Base-by-base conservation (phyloP, 1,140 invertebrate genomes). In the Ladona fulva region DNA sequence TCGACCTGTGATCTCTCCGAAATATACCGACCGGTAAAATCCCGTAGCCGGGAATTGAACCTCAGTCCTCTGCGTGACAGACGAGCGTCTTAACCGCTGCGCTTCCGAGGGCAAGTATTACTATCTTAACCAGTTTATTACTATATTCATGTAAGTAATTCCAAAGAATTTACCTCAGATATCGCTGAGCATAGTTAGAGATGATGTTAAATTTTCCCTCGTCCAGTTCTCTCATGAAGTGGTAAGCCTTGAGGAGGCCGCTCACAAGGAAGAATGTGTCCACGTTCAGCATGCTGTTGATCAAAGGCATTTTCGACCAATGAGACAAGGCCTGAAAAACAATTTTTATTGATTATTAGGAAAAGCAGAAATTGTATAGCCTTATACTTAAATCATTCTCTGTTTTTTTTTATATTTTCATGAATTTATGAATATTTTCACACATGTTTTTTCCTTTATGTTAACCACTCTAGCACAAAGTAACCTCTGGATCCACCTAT, bases 261-360 rank as follows among this genome's bases (percentile, higher is more conserved):
- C 78, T 80, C 52, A 82, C 77, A 7, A 84, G 74, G 77, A 87
- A 86, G 79, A 87, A 87, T 1, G 85, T 82, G 80, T 87, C 86
- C 11, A 86, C 86, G 25, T 85, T 82, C 12, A 86, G 81, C n/a
- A 82, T 81, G 25, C 82, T 86, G 80, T 86, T 87, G 1, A 80
- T 29, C 59, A 81, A 42, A 1, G 79, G 77, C 74, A 78, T 78
- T 19, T 78, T 78, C 19, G 42, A 6, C 77, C 12, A 74, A 5
- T 42, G 78, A 78, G 76, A 75, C 66, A 29, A 24, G 52, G 19
- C 25, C 66, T 74, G 76, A 1, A 75, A 75, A 11, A 37, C 42
- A 79, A 24, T 3, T 24, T 22, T 16, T 19, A 77, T 22, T 37
- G 8, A 24, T 24, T 12, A 7, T 29, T 29, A 11, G 11, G 37